Conservation (phyloP, 2,113 vertebrate genomes). For the Isurus oxyrinchus region DNA sequence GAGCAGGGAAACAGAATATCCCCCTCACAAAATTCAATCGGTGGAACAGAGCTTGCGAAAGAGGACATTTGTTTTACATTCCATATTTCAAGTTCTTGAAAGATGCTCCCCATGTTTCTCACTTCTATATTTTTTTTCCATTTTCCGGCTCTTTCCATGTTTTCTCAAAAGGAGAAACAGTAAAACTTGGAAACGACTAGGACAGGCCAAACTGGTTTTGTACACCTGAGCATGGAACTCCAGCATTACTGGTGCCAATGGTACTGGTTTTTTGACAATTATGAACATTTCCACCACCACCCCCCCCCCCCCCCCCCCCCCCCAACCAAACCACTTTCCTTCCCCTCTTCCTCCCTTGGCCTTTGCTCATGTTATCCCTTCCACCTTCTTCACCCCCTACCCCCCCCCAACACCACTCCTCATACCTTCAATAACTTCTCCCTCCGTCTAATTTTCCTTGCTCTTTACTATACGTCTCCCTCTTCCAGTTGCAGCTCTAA, state of each 20-base stretch:
- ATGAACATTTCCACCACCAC: no score
- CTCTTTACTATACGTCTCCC: neutral
- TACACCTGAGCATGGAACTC: no score
- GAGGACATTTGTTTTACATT: neutral
- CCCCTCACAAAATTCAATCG: neutral
- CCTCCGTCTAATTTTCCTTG: neutral
- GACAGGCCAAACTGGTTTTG: no score
- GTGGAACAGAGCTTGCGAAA: neutral
- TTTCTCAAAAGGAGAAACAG: no score
- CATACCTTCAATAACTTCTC: neutral
- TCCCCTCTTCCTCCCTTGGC: neutral
- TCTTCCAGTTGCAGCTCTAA: neutral
- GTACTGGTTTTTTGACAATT: no score
- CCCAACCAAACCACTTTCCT: no score
- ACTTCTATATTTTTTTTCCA: neutral
- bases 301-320: no score
- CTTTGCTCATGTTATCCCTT: neutral
- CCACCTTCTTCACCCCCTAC: neutral
- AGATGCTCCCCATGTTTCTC: neutral
- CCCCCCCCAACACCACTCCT: neutral
- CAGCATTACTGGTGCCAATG: no score
- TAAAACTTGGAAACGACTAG: no score
- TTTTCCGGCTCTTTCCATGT: neutral
- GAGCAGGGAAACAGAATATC: neutral
- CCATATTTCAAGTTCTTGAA: neutral